A percentile compares a stretch with the other conserved stretches of the same genome.
phyloP scores from a whole-genome alignment of 1,140 invertebrate genomes.

The Hycleus phaleratus region DNA sequence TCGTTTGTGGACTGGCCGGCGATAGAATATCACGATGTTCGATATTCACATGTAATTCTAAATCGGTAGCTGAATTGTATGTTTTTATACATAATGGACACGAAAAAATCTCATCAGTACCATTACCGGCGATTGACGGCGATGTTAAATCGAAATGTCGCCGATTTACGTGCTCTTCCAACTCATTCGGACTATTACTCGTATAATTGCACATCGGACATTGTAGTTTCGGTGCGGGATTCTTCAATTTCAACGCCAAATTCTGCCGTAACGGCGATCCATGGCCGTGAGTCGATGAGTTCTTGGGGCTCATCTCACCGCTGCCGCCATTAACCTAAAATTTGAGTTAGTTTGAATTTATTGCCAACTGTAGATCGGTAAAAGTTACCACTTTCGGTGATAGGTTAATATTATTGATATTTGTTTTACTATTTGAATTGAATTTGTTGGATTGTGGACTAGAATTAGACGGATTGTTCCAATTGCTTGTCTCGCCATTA shows the following conservation, averaged over 20 bases:
- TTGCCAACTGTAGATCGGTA: neutral
- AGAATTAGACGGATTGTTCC: constrained; percentile 32
- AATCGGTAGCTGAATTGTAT: constrained; percentile 65
- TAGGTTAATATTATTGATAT: constrained; percentile 38
- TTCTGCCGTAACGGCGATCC: constrained; percentile 55
- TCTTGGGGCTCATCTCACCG: constrained; percentile 33
- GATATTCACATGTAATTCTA: constrained; percentile 79
- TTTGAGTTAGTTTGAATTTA: constrained; percentile 7
- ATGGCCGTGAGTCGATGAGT: constrained; percentile 45
- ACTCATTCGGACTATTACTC: constrained; percentile 60
- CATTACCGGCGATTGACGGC: constrained; percentile 47
- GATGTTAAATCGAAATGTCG: constrained; percentile 78
- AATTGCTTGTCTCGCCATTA: constrained; percentile 28
- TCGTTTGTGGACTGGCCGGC: constrained; percentile 37
- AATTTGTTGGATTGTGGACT: constrained; percentile 15
- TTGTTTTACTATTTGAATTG: constrained; percentile 23
- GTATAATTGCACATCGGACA: constrained; percentile 76
- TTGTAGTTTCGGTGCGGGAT: constrained; percentile 43
- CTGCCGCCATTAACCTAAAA: constrained; percentile 32
- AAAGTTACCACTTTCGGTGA: constrained; percentile 31
- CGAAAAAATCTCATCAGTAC: constrained; percentile 43
- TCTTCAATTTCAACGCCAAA: constrained; percentile 55
- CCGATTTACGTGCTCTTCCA: constrained; percentile 80
- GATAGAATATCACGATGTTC: constrained; percentile 70
- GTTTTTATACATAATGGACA: constrained; percentile 68